A percentile compares a stretch with the other conserved stretches of the same genome.
These are phyloP conservation scores for Molorchus minor DNA, from an alignment of 2,888 invertebrate species.

Conservation along the genomic window DNA sequence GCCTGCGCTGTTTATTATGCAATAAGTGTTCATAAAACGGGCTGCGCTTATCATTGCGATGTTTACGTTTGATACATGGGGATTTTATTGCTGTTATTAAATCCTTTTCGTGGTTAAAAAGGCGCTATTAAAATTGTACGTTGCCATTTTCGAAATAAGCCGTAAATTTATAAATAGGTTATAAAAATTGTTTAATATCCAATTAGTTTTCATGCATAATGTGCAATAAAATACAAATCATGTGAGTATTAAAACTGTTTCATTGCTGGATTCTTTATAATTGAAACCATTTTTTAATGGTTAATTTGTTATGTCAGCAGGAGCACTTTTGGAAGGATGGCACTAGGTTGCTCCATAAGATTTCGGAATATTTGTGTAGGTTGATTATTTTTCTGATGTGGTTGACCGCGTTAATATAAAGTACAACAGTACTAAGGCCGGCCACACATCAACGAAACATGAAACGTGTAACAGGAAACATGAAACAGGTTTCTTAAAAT, in stretches of 20 bases:
- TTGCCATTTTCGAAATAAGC: conserved; percentile 22
- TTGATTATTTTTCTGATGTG: no score
- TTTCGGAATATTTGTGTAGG: no score
- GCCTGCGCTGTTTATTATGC: conserved; percentile 38
- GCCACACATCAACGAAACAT: no score
- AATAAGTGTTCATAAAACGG: conserved; percentile 36
- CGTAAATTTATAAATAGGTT: conserved; percentile 27
- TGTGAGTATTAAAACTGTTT: not conserved
- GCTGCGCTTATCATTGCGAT: conserved; percentile 36
- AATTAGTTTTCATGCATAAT: conserved; percentile 15
- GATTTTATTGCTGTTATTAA: conserved; percentile 41
- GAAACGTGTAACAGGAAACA: conserved; percentile 12
- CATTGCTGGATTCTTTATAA: no score
- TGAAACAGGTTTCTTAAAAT: not conserved
- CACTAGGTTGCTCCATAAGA: no score
- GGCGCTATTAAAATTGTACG: conserved; percentile 34
- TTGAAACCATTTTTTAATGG: no score
- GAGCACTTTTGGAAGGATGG: no score
- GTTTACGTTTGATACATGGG: conserved; percentile 37
- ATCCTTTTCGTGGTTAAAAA: conserved; percentile 37
- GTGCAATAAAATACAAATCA: conserved; percentile 3
- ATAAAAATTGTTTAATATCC: conserved; percentile 11
- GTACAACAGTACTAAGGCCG: no score
- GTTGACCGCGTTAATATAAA: no score
- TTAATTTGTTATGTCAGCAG: no score